Percentiles rank a stretch among this genome's conserved stretches.
Evolutionary conservation across 2,113 vertebrate species (phyloP).

Genomic region (Osmerus eperlanus): DNA sequence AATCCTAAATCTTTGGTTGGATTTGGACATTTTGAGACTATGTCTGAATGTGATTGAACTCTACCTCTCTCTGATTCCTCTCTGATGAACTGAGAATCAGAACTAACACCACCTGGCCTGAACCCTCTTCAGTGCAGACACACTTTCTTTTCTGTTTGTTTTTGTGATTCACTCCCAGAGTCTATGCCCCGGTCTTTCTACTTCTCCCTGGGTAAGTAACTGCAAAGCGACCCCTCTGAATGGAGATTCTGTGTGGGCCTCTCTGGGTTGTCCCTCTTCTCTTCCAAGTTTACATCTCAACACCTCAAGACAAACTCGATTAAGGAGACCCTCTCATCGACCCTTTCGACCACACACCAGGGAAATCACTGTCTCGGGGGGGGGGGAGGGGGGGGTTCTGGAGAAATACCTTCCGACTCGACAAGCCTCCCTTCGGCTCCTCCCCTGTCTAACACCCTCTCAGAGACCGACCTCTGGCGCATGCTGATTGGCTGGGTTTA

Average conservation of each 20-base stretch:
- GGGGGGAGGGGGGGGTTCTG: constrained; percentile 28
- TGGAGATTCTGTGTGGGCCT: constrained; percentile 22
- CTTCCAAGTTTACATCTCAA: constrained; percentile 25
- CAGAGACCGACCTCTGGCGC: constrained; percentile 40
- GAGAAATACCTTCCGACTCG: constrained; percentile 45
- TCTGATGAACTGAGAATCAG: no score
- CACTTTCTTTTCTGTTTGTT: neutral
- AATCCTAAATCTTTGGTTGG: neutral
- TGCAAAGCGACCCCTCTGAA: constrained; percentile 12
- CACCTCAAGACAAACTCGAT: constrained; percentile 30
- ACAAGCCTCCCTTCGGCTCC: constrained; percentile 38
- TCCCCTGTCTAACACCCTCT: constrained; percentile 31
- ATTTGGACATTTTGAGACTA: no score
- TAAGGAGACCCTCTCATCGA: constrained; percentile 26
- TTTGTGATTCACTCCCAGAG: neutral
- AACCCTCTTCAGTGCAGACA: no score
- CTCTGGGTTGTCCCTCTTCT: constrained; percentile 20
- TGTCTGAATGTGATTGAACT: no score
- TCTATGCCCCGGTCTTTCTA: neutral
- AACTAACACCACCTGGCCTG: no score
- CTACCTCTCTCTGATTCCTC: no score
- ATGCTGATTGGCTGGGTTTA: constrained; percentile 59
- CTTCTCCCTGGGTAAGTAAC: constrained; percentile 23
- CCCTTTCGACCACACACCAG: constrained; percentile 27
- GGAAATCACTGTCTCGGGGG: constrained; percentile 32